These are phyloP conservation scores for Lochmaea crataegi DNA, from an alignment of 2,888 invertebrate genomes.

Conservation along the genomic window DNA sequence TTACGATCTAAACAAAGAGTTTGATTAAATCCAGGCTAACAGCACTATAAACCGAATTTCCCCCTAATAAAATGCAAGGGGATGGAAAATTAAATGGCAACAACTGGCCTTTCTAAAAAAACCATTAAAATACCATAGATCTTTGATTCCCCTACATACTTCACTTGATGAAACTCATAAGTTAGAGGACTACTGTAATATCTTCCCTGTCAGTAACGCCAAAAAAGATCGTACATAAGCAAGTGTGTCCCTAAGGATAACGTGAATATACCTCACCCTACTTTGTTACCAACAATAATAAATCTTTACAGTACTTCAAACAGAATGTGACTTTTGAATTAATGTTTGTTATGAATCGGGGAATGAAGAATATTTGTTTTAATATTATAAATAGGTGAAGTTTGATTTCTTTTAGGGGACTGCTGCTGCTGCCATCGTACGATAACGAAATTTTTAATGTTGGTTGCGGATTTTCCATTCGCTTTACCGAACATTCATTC, in stretches of 20 bases:
- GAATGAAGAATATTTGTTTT: conserved; percentile 21
- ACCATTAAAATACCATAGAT: conserved; percentile 49
- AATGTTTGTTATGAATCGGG: conserved; percentile 28
- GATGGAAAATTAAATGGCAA: conserved; percentile 48
- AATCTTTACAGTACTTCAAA: conserved; percentile 53
- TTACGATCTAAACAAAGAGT: conserved; percentile 20
- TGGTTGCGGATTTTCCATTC: too few relatives aligned
- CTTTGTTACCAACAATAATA: conserved; percentile 51
- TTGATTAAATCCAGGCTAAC: conserved; percentile 29
- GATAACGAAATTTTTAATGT: too few relatives aligned
- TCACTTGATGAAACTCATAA: conserved; percentile 43
- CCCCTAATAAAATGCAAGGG: conserved; percentile 18
- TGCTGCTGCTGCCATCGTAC: not conserved
- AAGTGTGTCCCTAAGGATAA: conserved; percentile 44
- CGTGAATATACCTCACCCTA: conserved; percentile 51
- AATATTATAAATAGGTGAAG: conserved; percentile 2
- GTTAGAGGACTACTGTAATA: conserved; percentile 34
- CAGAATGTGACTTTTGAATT: conserved; percentile 38
- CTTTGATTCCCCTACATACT: conserved; percentile 41
- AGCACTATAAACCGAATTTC: conserved; percentile 14
- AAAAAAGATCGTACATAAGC: conserved; percentile 20
- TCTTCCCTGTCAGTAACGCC: conserved; percentile 23
- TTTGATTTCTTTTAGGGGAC: too few relatives aligned
- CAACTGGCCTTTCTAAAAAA: conserved; percentile 48
- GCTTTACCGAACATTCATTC: too few relatives aligned